Evolutionary conservation across 2,797 vertebrate genomes (phyloP).

Genomic region (Caiman crocodilus): DNA sequence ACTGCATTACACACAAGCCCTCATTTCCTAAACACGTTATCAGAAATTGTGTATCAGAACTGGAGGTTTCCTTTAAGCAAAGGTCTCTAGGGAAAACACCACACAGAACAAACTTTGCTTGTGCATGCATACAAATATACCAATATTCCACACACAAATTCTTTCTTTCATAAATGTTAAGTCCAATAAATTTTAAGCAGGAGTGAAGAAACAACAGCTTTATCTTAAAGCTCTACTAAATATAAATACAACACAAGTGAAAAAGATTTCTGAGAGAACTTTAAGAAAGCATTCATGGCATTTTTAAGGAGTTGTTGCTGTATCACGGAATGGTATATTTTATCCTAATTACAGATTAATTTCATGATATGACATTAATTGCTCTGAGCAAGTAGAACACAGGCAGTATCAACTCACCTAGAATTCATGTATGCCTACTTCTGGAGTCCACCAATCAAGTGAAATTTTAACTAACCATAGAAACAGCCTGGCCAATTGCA

Average conservation of each 20-base stretch:
- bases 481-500: conserved; percentile 78
- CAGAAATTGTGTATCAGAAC: neutral
- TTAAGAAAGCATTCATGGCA: fast-evolving
- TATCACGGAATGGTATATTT: fast-evolving
- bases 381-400: conserved; percentile 40
- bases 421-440: conserved; percentile 50
- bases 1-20: neutral
- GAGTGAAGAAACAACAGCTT: fast-evolving
- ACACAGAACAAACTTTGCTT: neutral
- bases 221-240: neutral
- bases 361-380: neutral
- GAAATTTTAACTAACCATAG: conserved; percentile 53
- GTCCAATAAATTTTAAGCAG: neutral
- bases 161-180: neutral
- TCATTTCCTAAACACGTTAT: neutral
- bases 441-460: conserved; percentile 57
- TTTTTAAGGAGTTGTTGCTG: neutral
- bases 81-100: no score
- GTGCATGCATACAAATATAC: fast-evolving
- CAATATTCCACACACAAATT: fast-evolving
- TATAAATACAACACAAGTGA: neutral
- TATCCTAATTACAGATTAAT: neutral
- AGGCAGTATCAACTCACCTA: conserved; percentile 38
- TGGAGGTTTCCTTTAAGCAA: no score
- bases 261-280: neutral